Conservation (phyloP, 2,113 vertebrate species). For the Odocoileus hemionus region DNA sequence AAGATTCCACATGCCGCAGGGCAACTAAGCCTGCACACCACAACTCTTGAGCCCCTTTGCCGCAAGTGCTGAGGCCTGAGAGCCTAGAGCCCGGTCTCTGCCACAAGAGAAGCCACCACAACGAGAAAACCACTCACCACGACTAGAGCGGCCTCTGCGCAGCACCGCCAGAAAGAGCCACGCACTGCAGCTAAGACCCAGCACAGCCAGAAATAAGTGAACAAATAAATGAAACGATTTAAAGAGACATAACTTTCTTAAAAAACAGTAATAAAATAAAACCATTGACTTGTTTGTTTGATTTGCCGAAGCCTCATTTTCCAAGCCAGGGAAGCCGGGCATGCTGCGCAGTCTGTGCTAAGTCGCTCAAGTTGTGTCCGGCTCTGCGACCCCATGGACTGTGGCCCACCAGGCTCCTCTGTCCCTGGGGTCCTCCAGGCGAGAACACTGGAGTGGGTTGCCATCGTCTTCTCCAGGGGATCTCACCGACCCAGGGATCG, state of each 20-base stretch:
- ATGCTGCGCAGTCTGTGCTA: neutral
- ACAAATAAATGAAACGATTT: neutral
- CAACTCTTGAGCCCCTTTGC: neutral
- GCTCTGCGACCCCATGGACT: neutral
- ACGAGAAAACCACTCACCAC: neutral
- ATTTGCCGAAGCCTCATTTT: slow-evolving; percentile 84
- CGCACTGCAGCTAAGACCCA: neutral
- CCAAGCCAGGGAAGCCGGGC: neutral
- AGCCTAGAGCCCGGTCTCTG: rapidly evolving
- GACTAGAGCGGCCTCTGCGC: rapidly evolving
- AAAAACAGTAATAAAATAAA: neutral
- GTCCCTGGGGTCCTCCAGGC: neutral
- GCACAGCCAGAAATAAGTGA: neutral
- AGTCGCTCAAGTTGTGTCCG: rapidly evolving
- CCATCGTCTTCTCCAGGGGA: neutral
- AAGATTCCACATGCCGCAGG: neutral
- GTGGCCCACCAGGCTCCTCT: neutral
- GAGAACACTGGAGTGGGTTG: neutral
- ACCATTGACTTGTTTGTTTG: slow-evolving; percentile 89
- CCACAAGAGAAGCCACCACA: neutral
- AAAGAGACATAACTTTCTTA: neutral
- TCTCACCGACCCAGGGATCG: rapidly evolving
- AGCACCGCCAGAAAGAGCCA: neutral
- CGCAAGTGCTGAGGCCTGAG: neutral
- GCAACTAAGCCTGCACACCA: neutral